Evolutionary conservation across 1,140 invertebrate species (phyloP).

Genomic region (Uloborus diversus): DNA sequence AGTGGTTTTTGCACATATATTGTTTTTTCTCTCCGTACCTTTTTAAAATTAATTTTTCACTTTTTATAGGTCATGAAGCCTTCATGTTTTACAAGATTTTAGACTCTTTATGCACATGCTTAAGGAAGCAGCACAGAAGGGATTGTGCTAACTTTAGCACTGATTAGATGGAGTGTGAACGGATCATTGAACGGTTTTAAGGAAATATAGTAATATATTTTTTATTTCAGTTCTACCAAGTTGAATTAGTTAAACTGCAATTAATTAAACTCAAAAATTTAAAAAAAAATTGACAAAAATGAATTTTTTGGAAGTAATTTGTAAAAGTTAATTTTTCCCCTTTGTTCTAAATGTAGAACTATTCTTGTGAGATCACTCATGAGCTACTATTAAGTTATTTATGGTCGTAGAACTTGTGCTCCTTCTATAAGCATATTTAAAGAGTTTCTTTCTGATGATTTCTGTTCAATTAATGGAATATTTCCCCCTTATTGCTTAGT

Average conservation of each 20-base stretch:
- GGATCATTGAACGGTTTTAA: too few species aligned
- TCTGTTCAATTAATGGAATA: not conserved
- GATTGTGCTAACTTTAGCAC: too few species aligned
- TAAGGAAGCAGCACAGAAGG: slow-evolving; percentile 22
- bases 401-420: slow-evolving; percentile 10
- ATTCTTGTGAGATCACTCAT: too few species aligned
- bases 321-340: too few species aligned
- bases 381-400: not conserved
- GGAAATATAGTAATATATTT: too few species aligned
- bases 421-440: slow-evolving; percentile 25
- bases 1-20: not conserved
- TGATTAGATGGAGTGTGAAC: not conserved
- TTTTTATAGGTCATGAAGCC: not conserved
- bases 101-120: slow-evolving; percentile 25
- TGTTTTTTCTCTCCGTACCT: not conserved
- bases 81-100: not conserved
- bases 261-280: too few species aligned
- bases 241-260: too few species aligned
- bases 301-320: too few species aligned
- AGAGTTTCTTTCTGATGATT: not conserved
- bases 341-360: too few species aligned
- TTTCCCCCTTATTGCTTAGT: not conserved
- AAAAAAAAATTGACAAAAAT: too few species aligned
- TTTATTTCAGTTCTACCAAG: too few species aligned
- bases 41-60: not conserved